Evolutionary conservation across 92 coral and sea anemone species (phyloP).

Genomic region (Meandrina meandrites): DNA sequence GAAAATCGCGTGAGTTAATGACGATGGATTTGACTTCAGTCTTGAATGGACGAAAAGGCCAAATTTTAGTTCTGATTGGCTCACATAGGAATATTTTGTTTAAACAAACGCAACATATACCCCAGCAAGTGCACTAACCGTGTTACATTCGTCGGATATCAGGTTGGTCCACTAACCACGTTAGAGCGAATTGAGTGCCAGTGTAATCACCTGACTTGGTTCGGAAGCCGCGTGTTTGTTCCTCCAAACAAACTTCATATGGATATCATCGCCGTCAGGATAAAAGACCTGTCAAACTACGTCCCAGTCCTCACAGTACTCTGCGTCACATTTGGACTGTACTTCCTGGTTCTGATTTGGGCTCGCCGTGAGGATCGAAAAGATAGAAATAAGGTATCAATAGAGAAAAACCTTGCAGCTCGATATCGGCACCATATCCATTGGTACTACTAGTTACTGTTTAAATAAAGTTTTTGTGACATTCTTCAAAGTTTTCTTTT

Average conservation of each 20-base stretch:
- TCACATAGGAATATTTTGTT: too few species aligned
- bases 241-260: slow-evolving; percentile 80
- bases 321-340: slow-evolving; percentile 62
- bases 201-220: slow-evolving; percentile 97
- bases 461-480: too few species aligned
- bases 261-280: slow-evolving; percentile 50
- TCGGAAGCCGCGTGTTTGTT: slow-evolving; percentile 82
- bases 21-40: too few species aligned
- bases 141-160: background rate
- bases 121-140: too few species aligned
- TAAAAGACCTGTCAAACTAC: slow-evolving; percentile 77
- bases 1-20: too few species aligned
- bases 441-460: background rate
- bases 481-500: too few species aligned
- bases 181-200: slow-evolving; percentile 69
- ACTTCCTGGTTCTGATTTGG: slow-evolving; percentile 70
- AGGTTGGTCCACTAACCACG: slow-evolving; percentile 90
- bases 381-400: slow-evolving; percentile 74
- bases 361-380: slow-evolving; percentile 79
- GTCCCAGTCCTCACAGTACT: slow-evolving; percentile 77
- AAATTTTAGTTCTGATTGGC: too few species aligned
- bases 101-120: too few species aligned
- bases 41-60: too few species aligned
- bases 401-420: background rate
- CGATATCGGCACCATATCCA: background rate